Percentiles rank a stretch among this genome's conserved stretches.
These are phyloP conservation scores for Epinotia bilunana DNA, from an alignment of 2,888 invertebrate species.

Conservation along the genomic window DNA sequence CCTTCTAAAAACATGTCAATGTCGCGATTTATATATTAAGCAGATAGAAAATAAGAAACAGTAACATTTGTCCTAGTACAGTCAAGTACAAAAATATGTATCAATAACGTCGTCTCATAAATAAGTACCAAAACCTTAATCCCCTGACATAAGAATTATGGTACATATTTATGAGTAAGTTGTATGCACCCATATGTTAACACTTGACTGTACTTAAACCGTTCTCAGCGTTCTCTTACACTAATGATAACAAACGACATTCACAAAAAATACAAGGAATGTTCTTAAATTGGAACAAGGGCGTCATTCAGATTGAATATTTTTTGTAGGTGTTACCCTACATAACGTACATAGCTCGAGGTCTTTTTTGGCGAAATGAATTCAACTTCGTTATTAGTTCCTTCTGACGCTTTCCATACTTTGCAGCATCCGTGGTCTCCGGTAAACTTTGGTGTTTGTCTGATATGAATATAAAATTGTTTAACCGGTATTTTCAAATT, in stretches of 20 bases:
- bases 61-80: background rate
- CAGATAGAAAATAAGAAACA: background rate
- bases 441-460: conserved; percentile 35
- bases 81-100: no score
- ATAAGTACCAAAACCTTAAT: no score
- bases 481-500: conserved; percentile 35
- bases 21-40: background rate
- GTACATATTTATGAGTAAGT: no score
- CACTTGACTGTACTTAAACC: no score
- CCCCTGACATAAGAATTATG: no score
- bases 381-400: conserved; percentile 26
- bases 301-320: background rate
- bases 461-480: conserved; percentile 42
- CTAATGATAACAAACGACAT: background rate
- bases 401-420: conserved; percentile 18
- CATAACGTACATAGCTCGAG: background rate
- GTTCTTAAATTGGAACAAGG: conserved; percentile 15
- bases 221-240: background rate
- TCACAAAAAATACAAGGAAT: background rate
- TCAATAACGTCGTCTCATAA: no score
- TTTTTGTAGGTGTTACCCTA: conserved; percentile 14
- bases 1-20: background rate
- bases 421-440: conserved; percentile 29
- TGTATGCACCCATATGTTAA: no score
- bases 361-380: conserved; percentile 12